These are phyloP conservation scores for Branchinecta lynchi DNA, from an alignment of 1,140 invertebrate species.

Conservation along the genomic window DNA sequence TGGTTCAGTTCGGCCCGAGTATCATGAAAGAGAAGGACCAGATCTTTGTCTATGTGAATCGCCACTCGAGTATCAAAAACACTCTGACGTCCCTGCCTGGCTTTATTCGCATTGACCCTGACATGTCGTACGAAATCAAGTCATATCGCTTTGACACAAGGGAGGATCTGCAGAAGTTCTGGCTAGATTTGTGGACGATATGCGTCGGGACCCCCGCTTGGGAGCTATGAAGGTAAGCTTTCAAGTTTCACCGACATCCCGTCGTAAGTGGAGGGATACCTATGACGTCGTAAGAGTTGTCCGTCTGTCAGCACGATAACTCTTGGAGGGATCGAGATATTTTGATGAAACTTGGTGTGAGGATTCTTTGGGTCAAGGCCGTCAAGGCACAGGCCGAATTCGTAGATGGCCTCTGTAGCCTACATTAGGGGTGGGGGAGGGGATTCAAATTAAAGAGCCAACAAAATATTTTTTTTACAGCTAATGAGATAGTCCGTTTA, in stretches of 20 bases:
- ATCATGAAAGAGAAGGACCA: conserved; percentile 49
- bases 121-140: conserved; percentile 39
- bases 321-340: no score
- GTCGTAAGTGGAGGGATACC: no score
- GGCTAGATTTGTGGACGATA: conserved; percentile 49
- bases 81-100: conserved; percentile 44
- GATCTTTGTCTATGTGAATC: conserved; percentile 52
- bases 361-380: no score
- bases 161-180: conserved; percentile 48
- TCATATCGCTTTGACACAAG: conserved; percentile 40
- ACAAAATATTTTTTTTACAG: no score
- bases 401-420: no score
- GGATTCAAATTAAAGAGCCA: no score
- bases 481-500: no score
- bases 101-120: conserved; percentile 42
- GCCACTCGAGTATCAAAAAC: conserved; percentile 42
- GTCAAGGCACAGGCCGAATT: no score
- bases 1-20: conserved; percentile 52
- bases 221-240: conserved; percentile 28
- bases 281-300: no score
- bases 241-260: conserved; percentile 2
- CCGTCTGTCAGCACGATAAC: no score
- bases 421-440: no score
- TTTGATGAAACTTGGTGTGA: no score
- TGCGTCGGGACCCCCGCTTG: conserved; percentile 47